Percentiles rank a stretch among this genome's conserved stretches.
phyloP scores from a whole-genome alignment of 2,113 vertebrate species.

The Xenus cinereus region DNA sequence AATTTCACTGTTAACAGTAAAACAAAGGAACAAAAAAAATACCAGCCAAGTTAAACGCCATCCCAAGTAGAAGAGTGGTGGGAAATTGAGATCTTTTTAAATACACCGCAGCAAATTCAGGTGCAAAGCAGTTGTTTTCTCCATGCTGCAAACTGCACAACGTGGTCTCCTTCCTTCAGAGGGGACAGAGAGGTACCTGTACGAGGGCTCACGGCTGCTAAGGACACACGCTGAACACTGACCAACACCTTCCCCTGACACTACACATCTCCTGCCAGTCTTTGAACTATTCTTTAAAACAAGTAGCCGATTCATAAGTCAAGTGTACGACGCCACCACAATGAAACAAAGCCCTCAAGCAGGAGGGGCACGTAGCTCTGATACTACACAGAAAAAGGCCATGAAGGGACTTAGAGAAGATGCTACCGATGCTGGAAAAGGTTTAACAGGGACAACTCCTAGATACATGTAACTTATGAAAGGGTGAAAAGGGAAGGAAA shows the following conservation, averaged over 20 bases:
- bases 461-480: neutral
- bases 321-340: neutral
- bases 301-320: neutral
- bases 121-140: neutral
- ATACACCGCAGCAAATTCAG: neutral
- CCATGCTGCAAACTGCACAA: no score
- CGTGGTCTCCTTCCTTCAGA: neutral
- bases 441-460: neutral
- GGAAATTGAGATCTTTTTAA: neutral
- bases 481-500: neutral
- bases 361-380: rapidly evolving
- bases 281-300: neutral
- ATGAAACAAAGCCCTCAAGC: neutral
- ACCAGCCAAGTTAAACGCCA: neutral
- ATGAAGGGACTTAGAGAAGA: neutral
- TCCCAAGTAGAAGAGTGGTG: neutral
- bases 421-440: neutral
- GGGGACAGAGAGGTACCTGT: neutral
- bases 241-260: neutral
- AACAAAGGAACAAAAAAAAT: neutral
- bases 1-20: neutral
- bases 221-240: neutral
- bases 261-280: neutral
- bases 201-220: neutral
- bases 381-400: neutral